These are phyloP conservation scores for Urophycis tenuis DNA, from an alignment of 2,797 vertebrate genomes.

Conservation along the genomic window DNA sequence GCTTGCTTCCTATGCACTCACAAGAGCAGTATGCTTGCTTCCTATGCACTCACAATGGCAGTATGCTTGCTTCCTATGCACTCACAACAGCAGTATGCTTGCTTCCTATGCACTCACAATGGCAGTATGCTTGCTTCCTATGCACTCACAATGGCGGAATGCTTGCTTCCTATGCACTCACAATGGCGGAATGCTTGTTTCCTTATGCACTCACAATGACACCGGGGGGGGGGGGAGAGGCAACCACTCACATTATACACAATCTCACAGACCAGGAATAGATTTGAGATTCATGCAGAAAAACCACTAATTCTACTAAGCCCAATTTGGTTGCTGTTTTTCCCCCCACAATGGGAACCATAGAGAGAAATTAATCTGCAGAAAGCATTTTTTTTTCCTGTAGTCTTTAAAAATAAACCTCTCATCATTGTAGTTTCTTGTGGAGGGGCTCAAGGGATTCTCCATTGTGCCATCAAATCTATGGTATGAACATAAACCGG, in stretches of 20 bases:
- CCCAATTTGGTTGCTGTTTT: constrained; percentile 61
- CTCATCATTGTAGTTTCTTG: constrained; percentile 56
- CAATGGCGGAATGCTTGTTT: no score
- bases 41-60: neutral
- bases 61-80: no score
- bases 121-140: no score
- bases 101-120: no score
- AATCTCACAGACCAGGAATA: constrained; percentile 60
- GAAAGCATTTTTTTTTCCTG: constrained; percentile 53
- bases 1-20: neutral
- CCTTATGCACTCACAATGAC: no score
- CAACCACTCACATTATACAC: constrained; percentile 43
- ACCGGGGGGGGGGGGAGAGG: neutral
- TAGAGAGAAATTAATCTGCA: constrained; percentile 68
- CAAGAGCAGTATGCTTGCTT: neutral
- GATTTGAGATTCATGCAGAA: constrained; percentile 59
- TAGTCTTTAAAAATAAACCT: constrained; percentile 71
- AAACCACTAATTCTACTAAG: constrained; percentile 67
- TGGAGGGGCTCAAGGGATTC: constrained; percentile 49
- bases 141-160: no score
- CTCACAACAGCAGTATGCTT: no score
- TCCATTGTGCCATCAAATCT: constrained; percentile 54
- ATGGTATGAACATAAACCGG: constrained; percentile 42
- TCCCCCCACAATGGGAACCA: constrained; percentile 62
- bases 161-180: no score